Evolutionary conservation across 2,888 invertebrate genomes (phyloP), one percentile per base, ranked within the genome.

Genomic region (Oligia strigilis): DNA sequence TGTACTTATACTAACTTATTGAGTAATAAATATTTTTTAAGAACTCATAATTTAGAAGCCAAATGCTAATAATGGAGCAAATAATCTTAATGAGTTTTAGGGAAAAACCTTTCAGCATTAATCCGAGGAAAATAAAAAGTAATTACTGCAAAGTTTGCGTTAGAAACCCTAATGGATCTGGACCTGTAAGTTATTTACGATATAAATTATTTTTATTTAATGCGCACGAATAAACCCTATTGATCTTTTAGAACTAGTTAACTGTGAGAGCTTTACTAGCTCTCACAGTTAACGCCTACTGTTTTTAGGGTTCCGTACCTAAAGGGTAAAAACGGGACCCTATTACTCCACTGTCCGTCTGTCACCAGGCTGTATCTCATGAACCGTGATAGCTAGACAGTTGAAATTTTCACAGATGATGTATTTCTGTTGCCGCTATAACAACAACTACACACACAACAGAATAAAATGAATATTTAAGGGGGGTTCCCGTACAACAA

Each of bases 31-130:
- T 83, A 84, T 73, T 65, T 69, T 76, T 80, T 72, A 46, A 64
- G 67, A 70, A 64, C 75, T 75, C 84, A 84, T 84, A 85, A 85
- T 70, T 85, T 62, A 76, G 46, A 72, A 70, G 69, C 82, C 86
- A 60, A 84, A 71, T 84, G 86, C 70, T 83, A 71, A 84, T 83
- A 86, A 86, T 74, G 83, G 82, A 72, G 70, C 55, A 49, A 71
- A 49, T 67, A 86, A 83, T 64, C 60, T 74, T 83, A 78, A 78
- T 70, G 73, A 66, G 65, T 64, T 78, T 72, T 83, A 52, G 71
- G 64, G 40, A 66, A 75, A 75, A 77, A 70, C n/a, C 58, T 62
- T 65, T 78, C 2, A 4, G n/a, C 23, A 52, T 71, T 78, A 64
- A 58, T 70, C 71, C 1, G 43, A 23, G 14, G 29, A 60, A 81